Base-by-base conservation (phyloP, 92 coral and sea anemone genomes). In the Parazoanthus darwini region DNA sequence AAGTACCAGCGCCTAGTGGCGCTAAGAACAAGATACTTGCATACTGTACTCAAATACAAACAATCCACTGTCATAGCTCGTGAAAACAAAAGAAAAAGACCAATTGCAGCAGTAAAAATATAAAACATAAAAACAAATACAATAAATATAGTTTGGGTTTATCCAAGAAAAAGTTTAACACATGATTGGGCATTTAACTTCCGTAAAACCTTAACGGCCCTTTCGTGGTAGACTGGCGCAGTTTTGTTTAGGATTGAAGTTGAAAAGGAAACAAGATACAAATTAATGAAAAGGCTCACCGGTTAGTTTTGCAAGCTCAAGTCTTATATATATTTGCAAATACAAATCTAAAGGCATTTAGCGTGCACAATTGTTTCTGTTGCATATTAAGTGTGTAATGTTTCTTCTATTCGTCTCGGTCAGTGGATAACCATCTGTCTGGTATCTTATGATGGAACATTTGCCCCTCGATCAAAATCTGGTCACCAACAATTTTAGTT, bases 101-200 rank as follows among this genome's bases (percentile, higher is more conserved):
- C 80, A 43, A 77, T 37, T 77, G 54, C 80, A 39, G 58, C 43
- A 43, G 43, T 58, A 77, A 77, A 77, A 39, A 42, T 77, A 77
- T 43, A 38, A 9, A 67, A 67, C 29, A 8, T 67, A 67, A 18
- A 67, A 76, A 43, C 81, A 77, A 22, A 77, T 1, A 77, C 44
- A 44, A 77, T 42, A 77, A 6, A 43, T 77, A 44, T 22, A 77
- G 59, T 77, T 77, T 77, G 13, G 78, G 37, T 74, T 74, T 74
- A 6, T 23, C 48, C 48, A 74, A 74, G 78, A 74, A 74, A 35
- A 77, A 77, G 80, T 18, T 43, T 43, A 42, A 77, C 58, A 77
- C 80, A 77, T 77, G 80, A 77, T 77, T 77, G 43, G 26, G 80
- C 59, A 77, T 59, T 35, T 77, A 77, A 13, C 80, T 39, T 43